phyloP scores from a whole-genome alignment of 2,797 vertebrate genomes.

The Neomorphus geoffroyi region DNA sequence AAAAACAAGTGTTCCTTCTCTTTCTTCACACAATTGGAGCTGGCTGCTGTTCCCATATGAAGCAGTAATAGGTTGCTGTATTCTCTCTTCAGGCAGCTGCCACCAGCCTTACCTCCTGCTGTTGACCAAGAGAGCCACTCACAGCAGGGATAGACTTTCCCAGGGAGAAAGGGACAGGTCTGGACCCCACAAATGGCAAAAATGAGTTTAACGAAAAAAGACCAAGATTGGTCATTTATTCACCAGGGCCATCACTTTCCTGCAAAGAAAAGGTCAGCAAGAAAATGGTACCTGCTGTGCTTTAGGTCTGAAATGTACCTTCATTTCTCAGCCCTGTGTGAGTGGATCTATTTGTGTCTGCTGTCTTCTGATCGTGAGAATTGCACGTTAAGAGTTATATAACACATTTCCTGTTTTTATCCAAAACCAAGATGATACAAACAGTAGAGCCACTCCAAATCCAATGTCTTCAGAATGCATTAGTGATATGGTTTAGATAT shows the following conservation, averaged over 20 bases:
- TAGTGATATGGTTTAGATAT: neutral
- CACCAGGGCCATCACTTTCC: neutral
- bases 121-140: constrained; percentile 38
- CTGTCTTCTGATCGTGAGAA: constrained; percentile 22
- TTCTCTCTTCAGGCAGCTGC: constrained; percentile 50
- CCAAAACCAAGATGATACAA: neutral
- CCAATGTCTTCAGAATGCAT: neutral
- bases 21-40: neutral
- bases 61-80: constrained; percentile 40
- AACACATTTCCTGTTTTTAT: neutral
- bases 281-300: constrained; percentile 36
- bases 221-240: constrained; percentile 36
- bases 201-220: constrained; percentile 2
- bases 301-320: constrained; percentile 46
- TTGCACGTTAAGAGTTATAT: neutral
- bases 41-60: neutral
- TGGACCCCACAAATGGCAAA: constrained; percentile 16
- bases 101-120: constrained; percentile 48
- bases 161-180: neutral
- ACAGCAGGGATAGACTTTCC: constrained; percentile 31
- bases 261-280: constrained; percentile 21
- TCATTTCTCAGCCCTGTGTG: constrained; percentile 38
- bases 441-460: neutral
- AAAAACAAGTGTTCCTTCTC: constrained; percentile 41
- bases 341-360: constrained; percentile 31